phyloP scores from a whole-genome alignment of 2,113 vertebrate species.

The Eulemur rufifrons region DNA sequence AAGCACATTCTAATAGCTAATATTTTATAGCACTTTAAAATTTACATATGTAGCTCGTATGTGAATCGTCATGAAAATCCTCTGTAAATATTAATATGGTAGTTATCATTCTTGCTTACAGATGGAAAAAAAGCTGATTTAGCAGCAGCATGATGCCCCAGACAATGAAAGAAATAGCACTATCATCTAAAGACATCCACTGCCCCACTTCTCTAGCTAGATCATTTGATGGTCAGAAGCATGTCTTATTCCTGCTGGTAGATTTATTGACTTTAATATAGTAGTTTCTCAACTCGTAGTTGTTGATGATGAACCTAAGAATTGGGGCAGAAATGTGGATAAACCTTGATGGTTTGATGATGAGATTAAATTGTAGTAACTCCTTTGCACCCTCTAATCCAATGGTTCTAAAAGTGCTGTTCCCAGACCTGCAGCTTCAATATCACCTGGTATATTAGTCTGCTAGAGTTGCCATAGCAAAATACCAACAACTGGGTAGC shows the following conservation, averaged over 20 bases:
- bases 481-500: too few species aligned
- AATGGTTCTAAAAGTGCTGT: neutral
- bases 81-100: neutral
- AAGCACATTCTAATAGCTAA: neutral
- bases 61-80: neutral
- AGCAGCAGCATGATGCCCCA: neutral
- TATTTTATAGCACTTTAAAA: neutral
- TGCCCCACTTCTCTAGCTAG: neutral
- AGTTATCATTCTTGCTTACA: neutral
- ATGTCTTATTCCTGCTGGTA: neutral
- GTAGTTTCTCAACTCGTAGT: neutral
- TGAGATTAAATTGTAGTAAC: neutral
- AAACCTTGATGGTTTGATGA: neutral
- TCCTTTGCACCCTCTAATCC: neutral
- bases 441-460: rapidly evolving
- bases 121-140: neutral
- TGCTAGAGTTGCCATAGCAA: neutral
- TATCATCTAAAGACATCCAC: neutral
- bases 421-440: neutral
- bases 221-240: neutral
- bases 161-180: neutral
- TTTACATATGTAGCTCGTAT: neutral
- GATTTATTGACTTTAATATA: neutral
- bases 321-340: neutral
- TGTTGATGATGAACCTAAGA: neutral